These are phyloP conservation scores for Tachystola acroxantha DNA, from an alignment of 2,888 invertebrate genomes.

Conservation along the genomic window DNA sequence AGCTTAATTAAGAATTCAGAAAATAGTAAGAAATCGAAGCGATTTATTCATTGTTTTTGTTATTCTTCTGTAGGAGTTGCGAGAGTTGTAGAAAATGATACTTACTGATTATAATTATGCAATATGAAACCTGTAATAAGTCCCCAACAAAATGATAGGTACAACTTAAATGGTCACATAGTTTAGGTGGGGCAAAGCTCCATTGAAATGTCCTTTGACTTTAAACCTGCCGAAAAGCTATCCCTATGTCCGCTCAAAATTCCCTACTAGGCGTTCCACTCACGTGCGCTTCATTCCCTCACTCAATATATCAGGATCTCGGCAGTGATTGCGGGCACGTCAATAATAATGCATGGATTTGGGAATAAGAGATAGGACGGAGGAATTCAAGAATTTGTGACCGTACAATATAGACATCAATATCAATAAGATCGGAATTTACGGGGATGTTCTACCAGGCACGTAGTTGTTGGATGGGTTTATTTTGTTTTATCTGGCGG, in stretches of 20 bases:
- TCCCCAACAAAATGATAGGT: too few species aligned
- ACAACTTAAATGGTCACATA: too few species aligned
- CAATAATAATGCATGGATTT: slow-evolving; percentile 47
- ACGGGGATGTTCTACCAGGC: slow-evolving; percentile 9
- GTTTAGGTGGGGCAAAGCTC: too few species aligned
- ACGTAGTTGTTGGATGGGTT: background rate
- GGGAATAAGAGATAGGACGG: slow-evolving; percentile 28
- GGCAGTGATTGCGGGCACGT: slow-evolving; percentile 48
- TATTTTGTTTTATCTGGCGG: slow-evolving; percentile 10
- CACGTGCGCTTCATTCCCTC: slow-evolving; percentile 35
- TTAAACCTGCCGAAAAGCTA: background rate
- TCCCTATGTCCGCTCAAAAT: slow-evolving; percentile 10
- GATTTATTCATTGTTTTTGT: too few species aligned
- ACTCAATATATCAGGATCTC: slow-evolving; percentile 39
- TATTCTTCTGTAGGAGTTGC: too few species aligned
- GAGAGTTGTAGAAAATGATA: too few species aligned
- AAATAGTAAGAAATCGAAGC: too few species aligned
- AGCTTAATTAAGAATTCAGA: too few species aligned
- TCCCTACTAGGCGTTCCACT: slow-evolving; percentile 20
- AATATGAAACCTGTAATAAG: too few species aligned
- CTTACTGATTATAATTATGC: too few species aligned
- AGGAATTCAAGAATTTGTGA: slow-evolving; percentile 16
- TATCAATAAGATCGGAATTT: slow-evolving; percentile 20
- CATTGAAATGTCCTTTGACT: too few species aligned
- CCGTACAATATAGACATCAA: slow-evolving; percentile 15